These are phyloP conservation scores for Maccullochella peelii DNA, from an alignment of 2,113 vertebrate species.

Conservation along the genomic window DNA sequence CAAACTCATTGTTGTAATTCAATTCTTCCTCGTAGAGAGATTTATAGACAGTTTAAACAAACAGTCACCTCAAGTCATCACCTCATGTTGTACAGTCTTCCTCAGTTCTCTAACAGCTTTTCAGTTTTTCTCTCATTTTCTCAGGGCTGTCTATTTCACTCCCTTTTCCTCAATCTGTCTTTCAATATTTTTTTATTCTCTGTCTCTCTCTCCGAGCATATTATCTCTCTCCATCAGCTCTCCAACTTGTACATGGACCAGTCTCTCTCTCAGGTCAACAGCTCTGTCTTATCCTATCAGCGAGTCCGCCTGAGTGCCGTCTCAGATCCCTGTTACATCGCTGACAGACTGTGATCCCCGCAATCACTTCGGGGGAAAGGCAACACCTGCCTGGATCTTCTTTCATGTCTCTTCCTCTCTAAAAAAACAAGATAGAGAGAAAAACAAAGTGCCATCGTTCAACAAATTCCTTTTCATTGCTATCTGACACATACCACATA, in stretches of 20 bases:
- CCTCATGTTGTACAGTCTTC: slow-evolving; percentile 16
- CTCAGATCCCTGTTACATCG: slow-evolving; percentile 11
- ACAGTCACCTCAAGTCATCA: slow-evolving; percentile 27
- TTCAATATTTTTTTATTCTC: slow-evolving; percentile 38
- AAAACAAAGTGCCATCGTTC: neutral
- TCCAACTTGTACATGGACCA: slow-evolving; percentile 10
- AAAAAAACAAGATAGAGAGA: neutral
- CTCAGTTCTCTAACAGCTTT: neutral
- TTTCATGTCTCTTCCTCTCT: slow-evolving; percentile 1
- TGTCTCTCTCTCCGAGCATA: neutral
- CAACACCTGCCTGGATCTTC: neutral
- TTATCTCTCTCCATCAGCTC: slow-evolving; percentile 40
- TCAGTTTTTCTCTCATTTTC: slow-evolving; percentile 11
- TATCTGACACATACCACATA: neutral
- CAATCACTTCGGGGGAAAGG: neutral
- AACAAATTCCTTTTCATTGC: neutral
- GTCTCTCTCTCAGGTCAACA: slow-evolving; percentile 22
- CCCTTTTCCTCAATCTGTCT: neutral
- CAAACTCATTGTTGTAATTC: slow-evolving; percentile 8
- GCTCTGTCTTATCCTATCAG: slow-evolving; percentile 45
- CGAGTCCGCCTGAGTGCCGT: slow-evolving; percentile 22
- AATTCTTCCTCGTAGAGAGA: neutral
- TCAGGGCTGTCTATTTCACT: neutral
- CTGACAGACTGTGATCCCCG: slow-evolving; percentile 26
- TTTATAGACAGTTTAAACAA: slow-evolving; percentile 44